Percentiles rank a stretch among this genome's conserved stretches.
Evolutionary conservation across 2,888 invertebrate genomes (phyloP).

Genomic region (Scaptomyza flava): DNA sequence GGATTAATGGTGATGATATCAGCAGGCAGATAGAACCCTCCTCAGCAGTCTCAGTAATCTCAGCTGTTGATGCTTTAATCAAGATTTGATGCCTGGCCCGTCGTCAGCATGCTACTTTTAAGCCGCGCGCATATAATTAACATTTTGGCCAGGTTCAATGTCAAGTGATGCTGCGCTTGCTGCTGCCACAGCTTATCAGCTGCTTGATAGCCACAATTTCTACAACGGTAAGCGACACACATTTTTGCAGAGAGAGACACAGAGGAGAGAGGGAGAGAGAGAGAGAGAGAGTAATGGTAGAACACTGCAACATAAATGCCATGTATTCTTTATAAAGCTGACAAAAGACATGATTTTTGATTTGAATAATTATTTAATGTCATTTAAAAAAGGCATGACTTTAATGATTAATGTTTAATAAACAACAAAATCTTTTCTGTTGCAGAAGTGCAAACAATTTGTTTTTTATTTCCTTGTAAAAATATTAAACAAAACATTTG

Average conservation of each 20-base stretch:
- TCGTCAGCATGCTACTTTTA: slow-evolving; percentile 40
- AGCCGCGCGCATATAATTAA: slow-evolving; percentile 78
- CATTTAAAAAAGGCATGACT: too few species aligned
- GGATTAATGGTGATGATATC: slow-evolving; percentile 59
- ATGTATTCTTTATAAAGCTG: too few species aligned
- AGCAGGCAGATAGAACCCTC: slow-evolving; percentile 4
- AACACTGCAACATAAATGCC: not conserved
- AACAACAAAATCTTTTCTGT: too few species aligned
- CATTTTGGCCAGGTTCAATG: slow-evolving; percentile 77
- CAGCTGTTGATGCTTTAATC: slow-evolving; percentile 51
- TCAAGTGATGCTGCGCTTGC: slow-evolving; percentile 50
- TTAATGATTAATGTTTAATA: too few species aligned
- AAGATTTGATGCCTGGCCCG: slow-evolving; percentile 64
- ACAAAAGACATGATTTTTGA: too few species aligned
- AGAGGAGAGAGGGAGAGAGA: not conserved
- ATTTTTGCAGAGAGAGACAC: not conserved
- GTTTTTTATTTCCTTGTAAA: too few species aligned
- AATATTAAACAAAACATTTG: not conserved
- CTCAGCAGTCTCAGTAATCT: not conserved
- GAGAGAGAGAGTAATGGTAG: not conserved
- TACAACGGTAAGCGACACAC: slow-evolving; percentile 50
- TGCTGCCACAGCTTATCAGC: slow-evolving; percentile 50
- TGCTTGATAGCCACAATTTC: slow-evolving; percentile 46
- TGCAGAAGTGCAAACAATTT: too few species aligned
- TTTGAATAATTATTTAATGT: too few species aligned